These are phyloP conservation scores for Tetramorium parvispinum DNA, from an alignment of 1,140 invertebrate genomes.

Conservation along the genomic window DNA sequence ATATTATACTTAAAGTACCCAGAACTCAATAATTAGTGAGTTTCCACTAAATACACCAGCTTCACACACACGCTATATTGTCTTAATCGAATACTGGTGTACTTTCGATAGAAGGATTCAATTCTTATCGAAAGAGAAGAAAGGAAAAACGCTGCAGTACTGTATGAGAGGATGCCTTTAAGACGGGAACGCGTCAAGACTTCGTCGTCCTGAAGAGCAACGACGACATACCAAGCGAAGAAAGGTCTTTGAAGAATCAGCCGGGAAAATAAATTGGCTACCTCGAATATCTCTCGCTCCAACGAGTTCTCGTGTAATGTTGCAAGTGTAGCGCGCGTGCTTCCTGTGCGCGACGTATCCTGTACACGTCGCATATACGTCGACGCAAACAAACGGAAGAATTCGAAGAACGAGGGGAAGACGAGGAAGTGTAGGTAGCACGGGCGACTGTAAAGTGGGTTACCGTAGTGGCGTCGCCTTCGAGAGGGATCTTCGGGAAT, in stretches of 20 bases:
- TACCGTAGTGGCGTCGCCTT: conserved; percentile 27
- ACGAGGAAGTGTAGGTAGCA: conserved; percentile 1
- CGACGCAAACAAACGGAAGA: conserved; percentile 54
- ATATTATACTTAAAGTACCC: too few relatives aligned
- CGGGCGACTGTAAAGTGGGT: conserved; percentile 42
- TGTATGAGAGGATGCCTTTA: conserved; percentile 2
- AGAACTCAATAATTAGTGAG: too few relatives aligned
- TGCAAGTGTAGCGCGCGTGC: conserved; percentile 31
- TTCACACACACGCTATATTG: too few relatives aligned
- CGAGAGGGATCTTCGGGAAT: conserved; percentile 45
- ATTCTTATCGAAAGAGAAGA: neutral
- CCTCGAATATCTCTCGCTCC: conserved; percentile 62
- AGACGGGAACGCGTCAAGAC: neutral
- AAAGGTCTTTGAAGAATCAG: conserved; percentile 48
- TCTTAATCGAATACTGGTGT: conserved; percentile 4
- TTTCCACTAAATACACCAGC: too few relatives aligned
- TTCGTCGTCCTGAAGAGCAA: conserved; percentile 13
- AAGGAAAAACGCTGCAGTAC: neutral
- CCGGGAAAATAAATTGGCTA: conserved; percentile 55
- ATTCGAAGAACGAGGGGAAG: conserved; percentile 46
- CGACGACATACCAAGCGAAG: conserved; percentile 37
- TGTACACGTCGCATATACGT: conserved; percentile 42
- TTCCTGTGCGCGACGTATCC: conserved; percentile 29
- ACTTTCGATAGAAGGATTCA: conserved; percentile 10
- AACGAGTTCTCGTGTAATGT: conserved; percentile 36